phyloP scores from a whole-genome alignment of 2,113 vertebrate species.

The Pangasianodon gigas region DNA sequence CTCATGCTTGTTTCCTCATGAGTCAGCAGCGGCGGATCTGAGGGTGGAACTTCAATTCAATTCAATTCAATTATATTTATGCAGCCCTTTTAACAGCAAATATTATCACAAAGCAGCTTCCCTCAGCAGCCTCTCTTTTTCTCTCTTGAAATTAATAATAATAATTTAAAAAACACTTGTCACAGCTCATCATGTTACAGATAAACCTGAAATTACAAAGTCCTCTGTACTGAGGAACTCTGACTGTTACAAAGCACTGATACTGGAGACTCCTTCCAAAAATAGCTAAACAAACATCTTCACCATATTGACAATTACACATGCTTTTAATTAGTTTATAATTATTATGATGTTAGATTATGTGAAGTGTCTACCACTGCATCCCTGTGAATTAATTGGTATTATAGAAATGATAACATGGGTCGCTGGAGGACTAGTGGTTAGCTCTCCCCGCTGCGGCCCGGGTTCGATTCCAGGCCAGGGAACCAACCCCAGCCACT shows the following conservation, averaged over 20 bases:
- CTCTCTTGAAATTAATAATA: not conserved
- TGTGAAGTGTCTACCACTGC: not conserved
- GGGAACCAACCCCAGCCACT: too few species aligned
- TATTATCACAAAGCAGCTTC: not conserved
- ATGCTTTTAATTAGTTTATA: not conserved
- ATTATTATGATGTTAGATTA: not conserved
- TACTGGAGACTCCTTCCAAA: not conserved
- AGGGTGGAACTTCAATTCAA: not conserved
- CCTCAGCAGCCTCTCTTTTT: not conserved
- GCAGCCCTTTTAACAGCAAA: not conserved
- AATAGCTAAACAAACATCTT: not conserved
- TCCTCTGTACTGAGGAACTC: not conserved
- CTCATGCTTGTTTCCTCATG: not conserved
- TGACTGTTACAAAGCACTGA: not conserved
- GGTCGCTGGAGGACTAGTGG: too few species aligned
- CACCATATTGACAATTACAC: not conserved
- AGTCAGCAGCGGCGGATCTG: not conserved
- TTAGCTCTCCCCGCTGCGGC: too few species aligned
- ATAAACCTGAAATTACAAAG: not conserved
- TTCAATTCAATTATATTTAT: not conserved
- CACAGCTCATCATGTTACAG: not conserved
- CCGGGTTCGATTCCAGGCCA: too few species aligned
- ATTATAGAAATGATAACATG: not conserved
- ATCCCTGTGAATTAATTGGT: not conserved
- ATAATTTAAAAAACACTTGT: not conserved